Evolutionary conservation across 2,888 invertebrate species (phyloP), one percentile per base, ranked within the genome.

Genomic region (Leptodirus hochenwartii): DNA sequence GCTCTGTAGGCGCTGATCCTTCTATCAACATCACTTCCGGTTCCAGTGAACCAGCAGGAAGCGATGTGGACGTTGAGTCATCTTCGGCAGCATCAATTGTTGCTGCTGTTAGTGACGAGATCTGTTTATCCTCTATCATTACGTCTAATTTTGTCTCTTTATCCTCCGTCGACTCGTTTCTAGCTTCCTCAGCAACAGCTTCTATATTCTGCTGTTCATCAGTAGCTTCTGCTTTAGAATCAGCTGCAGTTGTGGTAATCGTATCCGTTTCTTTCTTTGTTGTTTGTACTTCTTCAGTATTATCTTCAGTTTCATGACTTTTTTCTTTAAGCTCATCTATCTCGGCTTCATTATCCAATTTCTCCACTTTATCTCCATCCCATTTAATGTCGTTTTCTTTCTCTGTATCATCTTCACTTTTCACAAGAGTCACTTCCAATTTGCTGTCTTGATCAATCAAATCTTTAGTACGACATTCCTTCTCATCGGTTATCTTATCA

Each of bases 401-500:
- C 25, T 44, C 41, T 28, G 42, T 42, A 17, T 40, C 38, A 28
- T 44, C 40, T 14, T 36, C 33, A 14, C 32, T 27, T 25, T 41
- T 41, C 15, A n/a, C 26, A 29, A 10, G 16, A 32, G 26, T 13
- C 34, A 39, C 33, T 27, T 39, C 34, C 29, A 37, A 8, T 11
- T 24, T 24, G 37, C 20, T 20, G 5, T 5, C 32, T 13, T 37
- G 35, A 3, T 20, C 26, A 22, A 22, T 29, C n/a, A 36, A n/a
- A n/a, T n/a, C n/a, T n/a, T n/a, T 31, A 16, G 33, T 15, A 13
- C 34, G 28, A 29, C 39, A 42, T 23, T 36, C 36, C 27, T 35
- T 34, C 14, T 34, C 38, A 27, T 44, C 43, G 17, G 42, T 42
- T 15, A n/a, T n/a, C n/a, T n/a, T n/a, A n/a, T 47, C 46, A 23